phyloP scores from a whole-genome alignment of 2,113 vertebrate genomes.

The Gymnorhina tibicen region DNA sequence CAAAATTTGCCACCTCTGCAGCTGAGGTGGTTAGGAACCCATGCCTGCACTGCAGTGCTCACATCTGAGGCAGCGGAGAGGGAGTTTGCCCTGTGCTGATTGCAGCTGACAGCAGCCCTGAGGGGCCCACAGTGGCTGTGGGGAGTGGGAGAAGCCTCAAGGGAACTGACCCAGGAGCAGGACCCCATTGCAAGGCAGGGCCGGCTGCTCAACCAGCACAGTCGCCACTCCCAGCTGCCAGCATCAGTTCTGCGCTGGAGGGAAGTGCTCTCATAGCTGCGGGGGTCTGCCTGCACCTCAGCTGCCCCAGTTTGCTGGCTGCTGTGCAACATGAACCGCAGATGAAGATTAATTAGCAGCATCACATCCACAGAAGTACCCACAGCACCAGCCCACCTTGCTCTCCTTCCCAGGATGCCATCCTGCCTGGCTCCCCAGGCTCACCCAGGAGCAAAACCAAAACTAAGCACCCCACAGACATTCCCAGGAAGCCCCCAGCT shows the following conservation, averaged over 20 bases:
- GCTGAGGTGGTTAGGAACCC: not conserved
- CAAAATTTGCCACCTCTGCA: not conserved
- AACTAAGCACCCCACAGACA: not conserved
- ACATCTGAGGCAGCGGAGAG: not conserved
- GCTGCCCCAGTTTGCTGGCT: not conserved
- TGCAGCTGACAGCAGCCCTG: not conserved
- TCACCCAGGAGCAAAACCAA: not conserved
- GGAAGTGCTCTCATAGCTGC: rapidly evolving
- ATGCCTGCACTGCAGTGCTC: rapidly evolving
- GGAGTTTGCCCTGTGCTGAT: not conserved
- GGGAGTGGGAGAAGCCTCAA: not conserved
- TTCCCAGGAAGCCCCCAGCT: not conserved
- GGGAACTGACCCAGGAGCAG: not conserved
- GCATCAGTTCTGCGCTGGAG: not conserved
- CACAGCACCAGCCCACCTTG: not conserved
- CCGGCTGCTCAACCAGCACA: not conserved
- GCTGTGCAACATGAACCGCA: rapidly evolving
- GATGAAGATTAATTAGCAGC: not conserved
- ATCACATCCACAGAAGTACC: not conserved
- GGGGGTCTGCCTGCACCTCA: not conserved
- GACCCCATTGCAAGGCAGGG: not conserved
- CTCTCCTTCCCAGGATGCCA: not conserved
- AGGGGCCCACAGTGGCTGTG: rapidly evolving
- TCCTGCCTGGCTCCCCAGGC: not conserved
- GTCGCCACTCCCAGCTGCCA: not conserved